A percentile compares a stretch with the other conserved stretches of the same genome.
Evolutionary conservation across 2,797 vertebrate genomes (phyloP).

Genomic region (Strix occidentalis): DNA sequence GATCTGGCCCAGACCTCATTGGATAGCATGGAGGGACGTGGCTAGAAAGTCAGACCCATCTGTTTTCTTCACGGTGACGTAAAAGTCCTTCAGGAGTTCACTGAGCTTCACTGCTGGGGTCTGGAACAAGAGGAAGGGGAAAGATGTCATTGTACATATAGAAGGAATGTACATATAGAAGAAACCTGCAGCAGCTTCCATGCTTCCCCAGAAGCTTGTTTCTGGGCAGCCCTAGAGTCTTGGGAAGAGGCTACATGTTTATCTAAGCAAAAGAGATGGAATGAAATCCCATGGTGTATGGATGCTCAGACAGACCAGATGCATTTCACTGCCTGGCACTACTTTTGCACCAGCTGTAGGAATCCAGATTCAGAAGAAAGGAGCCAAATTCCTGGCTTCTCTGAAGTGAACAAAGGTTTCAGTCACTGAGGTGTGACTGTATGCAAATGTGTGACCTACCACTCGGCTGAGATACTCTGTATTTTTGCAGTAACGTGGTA

Average conservation of each 20-base stretch:
- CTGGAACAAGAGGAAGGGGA: slow-evolving; percentile 64
- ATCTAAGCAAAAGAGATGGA: background rate
- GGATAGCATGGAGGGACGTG: slow-evolving; percentile 49
- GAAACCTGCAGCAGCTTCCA: background rate
- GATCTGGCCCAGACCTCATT: slow-evolving; percentile 53
- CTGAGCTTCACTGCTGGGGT: slow-evolving; percentile 65
- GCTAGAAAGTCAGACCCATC: slow-evolving; percentile 70
- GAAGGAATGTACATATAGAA: background rate
- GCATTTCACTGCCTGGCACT: background rate
- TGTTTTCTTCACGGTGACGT: slow-evolving; percentile 63
- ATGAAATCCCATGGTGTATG: background rate
- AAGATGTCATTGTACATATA: background rate
- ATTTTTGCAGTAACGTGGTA: background rate
- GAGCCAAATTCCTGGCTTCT: background rate
- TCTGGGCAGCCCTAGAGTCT: background rate
- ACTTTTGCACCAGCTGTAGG: background rate
- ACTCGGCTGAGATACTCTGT: background rate
- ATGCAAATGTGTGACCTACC: background rate
- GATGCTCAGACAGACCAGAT: background rate
- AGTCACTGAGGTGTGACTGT: background rate
- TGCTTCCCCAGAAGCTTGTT: background rate
- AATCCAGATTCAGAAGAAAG: background rate
- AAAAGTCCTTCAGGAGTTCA: slow-evolving; percentile 68
- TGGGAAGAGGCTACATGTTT: background rate
- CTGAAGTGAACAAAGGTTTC: background rate